phyloP scores from a whole-genome alignment of 2,888 invertebrate genomes.

The Pseudolycoriella hygida region DNA sequence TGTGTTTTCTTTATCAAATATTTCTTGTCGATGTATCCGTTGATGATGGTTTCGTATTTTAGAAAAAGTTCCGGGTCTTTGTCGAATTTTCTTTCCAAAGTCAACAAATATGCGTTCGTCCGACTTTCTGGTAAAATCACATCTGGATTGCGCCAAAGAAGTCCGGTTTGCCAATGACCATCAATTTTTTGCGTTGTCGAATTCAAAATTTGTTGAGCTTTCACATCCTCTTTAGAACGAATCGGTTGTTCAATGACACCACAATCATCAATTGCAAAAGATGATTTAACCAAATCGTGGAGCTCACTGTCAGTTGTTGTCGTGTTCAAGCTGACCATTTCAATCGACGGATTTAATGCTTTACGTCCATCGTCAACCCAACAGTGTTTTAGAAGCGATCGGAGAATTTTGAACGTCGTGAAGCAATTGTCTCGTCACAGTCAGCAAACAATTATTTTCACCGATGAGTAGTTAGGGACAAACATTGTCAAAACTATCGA shows the following conservation, averaged over 20 bases:
- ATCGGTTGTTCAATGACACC: neutral
- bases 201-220: neutral
- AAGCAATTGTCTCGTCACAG: conserved; percentile 2
- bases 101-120: neutral
- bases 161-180: neutral
- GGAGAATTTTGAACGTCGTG: conserved; percentile 8
- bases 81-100: conserved; percentile 8
- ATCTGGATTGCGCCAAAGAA: neutral
- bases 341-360: neutral
- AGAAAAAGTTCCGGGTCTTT: conserved; percentile 8
- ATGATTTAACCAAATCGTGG: neutral
- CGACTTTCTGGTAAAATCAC: neutral
- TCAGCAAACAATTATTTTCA: conserved; percentile 6
- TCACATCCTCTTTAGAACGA: neutral
- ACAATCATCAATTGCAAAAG: neutral
- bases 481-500: neutral
- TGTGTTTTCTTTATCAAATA: conserved; percentile 2
- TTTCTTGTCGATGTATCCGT: conserved; percentile 6
- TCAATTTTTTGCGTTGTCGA: neutral
- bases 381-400: conserved; percentile 11
- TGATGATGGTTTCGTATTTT: conserved; percentile 9
- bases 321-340: neutral
- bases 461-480: conserved; percentile 7
- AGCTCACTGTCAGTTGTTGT: neutral
- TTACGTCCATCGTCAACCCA: conserved; percentile 9